A percentile compares a stretch with the other conserved stretches of the same genome.
These are phyloP conservation scores for Sinocyclocheilus anshuiensis DNA, from an alignment of 2,113 vertebrate species.

Conservation along the genomic window DNA sequence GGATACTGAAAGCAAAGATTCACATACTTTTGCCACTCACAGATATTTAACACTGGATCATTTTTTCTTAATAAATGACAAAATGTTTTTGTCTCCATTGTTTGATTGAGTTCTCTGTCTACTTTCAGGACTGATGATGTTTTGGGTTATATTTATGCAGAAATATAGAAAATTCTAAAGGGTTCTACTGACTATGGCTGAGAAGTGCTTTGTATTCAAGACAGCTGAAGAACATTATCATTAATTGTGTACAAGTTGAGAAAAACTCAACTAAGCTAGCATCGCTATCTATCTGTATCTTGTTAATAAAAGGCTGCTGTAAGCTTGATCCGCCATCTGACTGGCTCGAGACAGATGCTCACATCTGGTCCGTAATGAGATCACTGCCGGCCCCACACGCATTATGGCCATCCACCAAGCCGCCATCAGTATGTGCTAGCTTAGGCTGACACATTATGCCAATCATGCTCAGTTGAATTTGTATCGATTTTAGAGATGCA, in stretches of 20 bases:
- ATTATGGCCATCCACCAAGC: not conserved
- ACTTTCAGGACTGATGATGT: too few relatives aligned
- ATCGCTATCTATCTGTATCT: not conserved
- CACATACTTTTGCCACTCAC: too few relatives aligned
- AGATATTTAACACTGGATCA: too few relatives aligned
- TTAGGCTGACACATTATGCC: constrained; percentile 4
- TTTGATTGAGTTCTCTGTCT: too few relatives aligned
- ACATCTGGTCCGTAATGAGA: constrained; percentile 49
- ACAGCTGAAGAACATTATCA: not conserved
- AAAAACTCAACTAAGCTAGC: not conserved
- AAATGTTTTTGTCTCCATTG: too few relatives aligned
- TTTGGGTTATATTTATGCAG: too few relatives aligned
- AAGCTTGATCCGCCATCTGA: not conserved
- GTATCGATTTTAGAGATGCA: constrained; percentile 11
- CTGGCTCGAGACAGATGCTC: constrained; percentile 34
- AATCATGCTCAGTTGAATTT: not conserved
- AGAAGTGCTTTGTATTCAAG: not conserved
- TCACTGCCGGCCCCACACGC: not conserved
- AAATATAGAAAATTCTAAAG: too few relatives aligned
- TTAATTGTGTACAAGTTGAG: not conserved
- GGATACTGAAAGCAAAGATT: too few relatives aligned
- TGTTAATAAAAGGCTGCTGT: not conserved
- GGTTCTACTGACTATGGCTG: too few relatives aligned
- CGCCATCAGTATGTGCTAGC: constrained; percentile 16
- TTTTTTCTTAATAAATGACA: too few relatives aligned